Base-by-base conservation (phyloP, 2,113 vertebrate genomes). In the Acrocephalus kingi region DNA sequence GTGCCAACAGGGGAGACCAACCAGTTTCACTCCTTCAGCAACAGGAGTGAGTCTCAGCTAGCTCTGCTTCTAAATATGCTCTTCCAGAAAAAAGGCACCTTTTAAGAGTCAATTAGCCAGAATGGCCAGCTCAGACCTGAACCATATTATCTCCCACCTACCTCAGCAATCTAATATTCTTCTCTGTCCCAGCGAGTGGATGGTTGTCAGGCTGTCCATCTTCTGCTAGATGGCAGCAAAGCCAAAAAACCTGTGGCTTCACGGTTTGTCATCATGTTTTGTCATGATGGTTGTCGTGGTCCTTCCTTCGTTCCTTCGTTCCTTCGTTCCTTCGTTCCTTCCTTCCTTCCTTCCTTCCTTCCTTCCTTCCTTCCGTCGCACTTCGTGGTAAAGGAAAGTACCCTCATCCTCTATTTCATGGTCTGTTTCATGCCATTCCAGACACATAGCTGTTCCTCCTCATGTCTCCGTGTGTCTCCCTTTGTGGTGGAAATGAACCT, bases 171-270 rank as follows among this genome's bases (percentile, higher is more conserved):
- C n/a, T 15, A 21, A 49, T 15, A 33, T 12, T 22, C 18, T 66
- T 87, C 61, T 51, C 41, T 33, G 30, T 58, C 33, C 51, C 52
- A 13, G 19, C 0, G 2, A 11, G 14, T 24, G 68, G 10, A 10
- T 33, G 71, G 13, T 28, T 94, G 96, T 87, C 64, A 81, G 76
- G n/a, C 51, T 71, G 24, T 45, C 73, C 63, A 7, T 39, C 41
- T 84, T 88, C 92, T 95, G 89, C 94, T 90, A 94, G 93, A 75
- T 94, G 95, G 93, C 94, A 95, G 96, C 96, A 97, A 90, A 97
- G 73, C 22, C 86, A 90, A 84, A 87, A 96, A 59, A 45, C 86
- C 64, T 80, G 22, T 33, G 5, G 4, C 51, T 88, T 83, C 52
- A 22, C 5, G 1, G 20, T 22, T 58, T 62, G 41, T 39, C 37